A percentile compares a stretch with the other conserved stretches of the same genome.
Evolutionary conservation across 2,113 vertebrate species (phyloP).

Genomic region (Cricetomys ansorgei): DNA sequence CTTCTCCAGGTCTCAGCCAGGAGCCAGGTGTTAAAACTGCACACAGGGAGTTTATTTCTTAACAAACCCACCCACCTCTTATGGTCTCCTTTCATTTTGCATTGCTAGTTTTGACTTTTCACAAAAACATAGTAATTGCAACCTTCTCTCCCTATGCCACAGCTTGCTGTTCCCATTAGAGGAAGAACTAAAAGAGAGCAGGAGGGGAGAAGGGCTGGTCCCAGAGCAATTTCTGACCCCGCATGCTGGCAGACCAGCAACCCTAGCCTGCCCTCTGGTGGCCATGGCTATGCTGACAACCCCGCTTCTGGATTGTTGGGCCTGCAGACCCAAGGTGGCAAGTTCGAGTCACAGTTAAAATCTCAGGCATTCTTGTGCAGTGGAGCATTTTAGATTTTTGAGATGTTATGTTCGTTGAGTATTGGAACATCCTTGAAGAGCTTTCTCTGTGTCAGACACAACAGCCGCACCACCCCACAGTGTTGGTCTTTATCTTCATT

Average conservation of each 20-base stretch:
- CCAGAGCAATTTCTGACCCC: neutral
- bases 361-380: neutral
- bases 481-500: neutral
- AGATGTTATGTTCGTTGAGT: neutral
- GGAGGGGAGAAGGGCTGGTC: neutral
- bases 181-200: slow-evolving; percentile 25
- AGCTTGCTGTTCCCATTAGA: neutral
- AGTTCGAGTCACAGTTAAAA: neutral
- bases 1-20: neutral
- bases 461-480: neutral
- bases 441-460: neutral
- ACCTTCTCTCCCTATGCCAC: neutral
- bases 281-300: slow-evolving; percentile 22
- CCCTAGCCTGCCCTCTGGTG: slow-evolving; percentile 75
- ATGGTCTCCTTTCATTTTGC: slow-evolving; percentile 19
- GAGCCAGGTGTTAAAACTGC: neutral
- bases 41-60: neutral
- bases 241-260: neutral
- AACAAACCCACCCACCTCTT: neutral
- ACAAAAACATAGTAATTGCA: slow-evolving; percentile 27
- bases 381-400: neutral
- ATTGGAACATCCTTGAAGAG: neutral
- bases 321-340: neutral
- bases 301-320: neutral
- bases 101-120: slow-evolving; percentile 30